Evolutionary conservation across 1,140 invertebrate species (phyloP).

Genomic region (Drosophila triauraria): DNA sequence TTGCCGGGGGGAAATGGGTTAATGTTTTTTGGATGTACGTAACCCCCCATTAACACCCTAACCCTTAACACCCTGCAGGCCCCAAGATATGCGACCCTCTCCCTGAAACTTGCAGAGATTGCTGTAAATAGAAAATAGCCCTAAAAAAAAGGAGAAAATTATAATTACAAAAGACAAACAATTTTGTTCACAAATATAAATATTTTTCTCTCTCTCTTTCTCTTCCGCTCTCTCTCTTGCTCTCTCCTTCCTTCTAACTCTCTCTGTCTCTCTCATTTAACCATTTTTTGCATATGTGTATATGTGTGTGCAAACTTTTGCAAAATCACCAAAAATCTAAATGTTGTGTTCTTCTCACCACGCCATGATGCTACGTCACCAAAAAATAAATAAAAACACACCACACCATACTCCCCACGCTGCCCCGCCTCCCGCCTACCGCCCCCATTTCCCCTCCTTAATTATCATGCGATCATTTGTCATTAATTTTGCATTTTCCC

Average conservation of each 20-base stretch:
- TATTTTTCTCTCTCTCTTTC: slow-evolving; percentile 65
- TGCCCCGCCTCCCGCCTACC: slow-evolving; percentile 1
- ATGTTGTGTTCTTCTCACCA: slow-evolving; percentile 40
- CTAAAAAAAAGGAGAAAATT: slow-evolving; percentile 5
- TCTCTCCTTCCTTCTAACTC: slow-evolving; percentile 20
- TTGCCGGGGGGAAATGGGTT: slow-evolving; percentile 9
- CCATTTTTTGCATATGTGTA: slow-evolving; percentile 39
- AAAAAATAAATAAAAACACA: slow-evolving; percentile 12
- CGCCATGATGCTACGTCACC: slow-evolving; percentile 32
- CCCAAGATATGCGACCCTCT: neutral
- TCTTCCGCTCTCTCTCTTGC: slow-evolving; percentile 41
- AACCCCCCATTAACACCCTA: slow-evolving; percentile 9
- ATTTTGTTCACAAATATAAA: slow-evolving; percentile 51
- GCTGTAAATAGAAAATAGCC: slow-evolving; percentile 28
- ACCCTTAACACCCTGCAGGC: slow-evolving; percentile 22
- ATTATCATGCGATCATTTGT: slow-evolving; percentile 17
- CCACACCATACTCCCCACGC: slow-evolving; percentile 11
- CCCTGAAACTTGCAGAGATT: slow-evolving; percentile 8
- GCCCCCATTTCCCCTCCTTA: neutral
- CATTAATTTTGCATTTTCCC: slow-evolving; percentile 12
- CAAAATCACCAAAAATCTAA: slow-evolving; percentile 47
- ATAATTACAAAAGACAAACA: slow-evolving; percentile 29
- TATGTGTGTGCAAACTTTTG: slow-evolving; percentile 37
- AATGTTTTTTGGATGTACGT: slow-evolving; percentile 2
- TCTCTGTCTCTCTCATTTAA: slow-evolving; percentile 26